These are phyloP conservation scores for Anabas testudineus DNA, from an alignment of 2,797 vertebrate genomes.

Conservation along the genomic window DNA sequence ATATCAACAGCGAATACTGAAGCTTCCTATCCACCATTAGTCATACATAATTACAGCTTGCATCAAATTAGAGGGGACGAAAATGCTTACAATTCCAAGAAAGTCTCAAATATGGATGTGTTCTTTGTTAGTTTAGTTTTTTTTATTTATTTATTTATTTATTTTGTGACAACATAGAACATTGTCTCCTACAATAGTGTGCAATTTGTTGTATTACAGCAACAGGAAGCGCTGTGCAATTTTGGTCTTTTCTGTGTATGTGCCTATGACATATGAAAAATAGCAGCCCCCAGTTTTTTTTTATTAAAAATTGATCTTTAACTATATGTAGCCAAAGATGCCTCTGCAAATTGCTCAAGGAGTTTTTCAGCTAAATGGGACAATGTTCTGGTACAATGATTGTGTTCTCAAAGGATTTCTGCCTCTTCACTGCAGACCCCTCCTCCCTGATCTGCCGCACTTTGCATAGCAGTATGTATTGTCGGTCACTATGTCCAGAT, in stretches of 20 bases:
- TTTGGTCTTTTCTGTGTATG: slow-evolving; percentile 25
- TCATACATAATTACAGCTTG: slow-evolving; percentile 68
- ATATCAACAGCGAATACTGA: slow-evolving; percentile 55
- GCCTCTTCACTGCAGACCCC: slow-evolving; percentile 36
- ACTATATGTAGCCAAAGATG: slow-evolving; percentile 38
- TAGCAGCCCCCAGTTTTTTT: slow-evolving; percentile 22
- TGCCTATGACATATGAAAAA: slow-evolving; percentile 48
- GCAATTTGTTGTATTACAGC: slow-evolving; percentile 38
- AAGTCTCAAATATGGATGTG: slow-evolving; percentile 38
- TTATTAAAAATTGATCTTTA: slow-evolving; percentile 63
- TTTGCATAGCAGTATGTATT: slow-evolving; percentile 43
- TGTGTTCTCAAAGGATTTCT: slow-evolving; percentile 45
- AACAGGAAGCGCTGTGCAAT: slow-evolving; percentile 32
- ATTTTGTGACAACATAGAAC: slow-evolving; percentile 13
- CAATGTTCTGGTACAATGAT: slow-evolving; percentile 44
- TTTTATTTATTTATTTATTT: too few relatives aligned
- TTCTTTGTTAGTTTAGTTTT: slow-evolving; percentile 11
- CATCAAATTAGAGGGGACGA: slow-evolving; percentile 56
- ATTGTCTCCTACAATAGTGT: slow-evolving; percentile 29
- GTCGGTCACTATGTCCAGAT: slow-evolving; percentile 64
- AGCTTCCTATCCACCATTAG: slow-evolving; percentile 54
- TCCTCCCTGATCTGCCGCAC: slow-evolving; percentile 39
- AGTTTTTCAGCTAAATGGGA: slow-evolving; percentile 49
- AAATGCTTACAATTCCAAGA: slow-evolving; percentile 42
- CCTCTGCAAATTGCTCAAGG: slow-evolving; percentile 27